phyloP scores from a whole-genome alignment of 2,113 vertebrate genomes.

The Amia ocellicauda region DNA sequence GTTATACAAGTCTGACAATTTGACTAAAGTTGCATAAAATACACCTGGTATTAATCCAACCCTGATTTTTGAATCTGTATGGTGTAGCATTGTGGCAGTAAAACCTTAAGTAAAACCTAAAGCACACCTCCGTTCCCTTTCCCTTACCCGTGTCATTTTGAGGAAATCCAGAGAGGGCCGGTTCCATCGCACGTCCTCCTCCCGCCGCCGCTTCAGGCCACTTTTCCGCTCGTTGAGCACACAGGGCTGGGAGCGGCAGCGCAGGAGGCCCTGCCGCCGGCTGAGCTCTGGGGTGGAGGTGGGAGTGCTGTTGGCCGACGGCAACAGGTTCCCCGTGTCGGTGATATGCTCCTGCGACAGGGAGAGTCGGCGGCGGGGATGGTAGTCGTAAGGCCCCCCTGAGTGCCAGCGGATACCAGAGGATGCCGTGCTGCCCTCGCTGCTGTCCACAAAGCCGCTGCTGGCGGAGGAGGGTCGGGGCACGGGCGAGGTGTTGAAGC shows the following conservation, averaged over 20 bases:
- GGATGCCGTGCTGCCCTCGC: constrained; percentile 50
- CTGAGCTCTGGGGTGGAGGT: constrained; percentile 62
- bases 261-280: constrained; percentile 54
- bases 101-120: no score
- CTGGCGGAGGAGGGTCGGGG: constrained; percentile 65
- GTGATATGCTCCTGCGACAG: constrained; percentile 71
- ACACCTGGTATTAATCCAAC: no score
- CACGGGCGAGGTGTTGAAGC: constrained; percentile 47
- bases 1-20: no score
- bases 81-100: no score
- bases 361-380: constrained; percentile 61
- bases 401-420: constrained; percentile 48
- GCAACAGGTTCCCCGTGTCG: constrained; percentile 40
- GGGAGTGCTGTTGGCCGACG: constrained; percentile 65
- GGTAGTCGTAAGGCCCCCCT: constrained; percentile 44
- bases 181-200: constrained; percentile 64
- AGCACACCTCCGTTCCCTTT: background rate
- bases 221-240: constrained; percentile 64
- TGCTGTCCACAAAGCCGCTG: constrained; percentile 59
- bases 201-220: constrained; percentile 62
- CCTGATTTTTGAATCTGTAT: no score
- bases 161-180: constrained; percentile 72
- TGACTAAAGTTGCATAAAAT: no score
- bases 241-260: constrained; percentile 71
- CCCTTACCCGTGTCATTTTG: constrained; percentile 75